These are phyloP conservation scores for Goniozus legneri DNA, from an alignment of 1,140 invertebrate genomes.

Conservation along the genomic window DNA sequence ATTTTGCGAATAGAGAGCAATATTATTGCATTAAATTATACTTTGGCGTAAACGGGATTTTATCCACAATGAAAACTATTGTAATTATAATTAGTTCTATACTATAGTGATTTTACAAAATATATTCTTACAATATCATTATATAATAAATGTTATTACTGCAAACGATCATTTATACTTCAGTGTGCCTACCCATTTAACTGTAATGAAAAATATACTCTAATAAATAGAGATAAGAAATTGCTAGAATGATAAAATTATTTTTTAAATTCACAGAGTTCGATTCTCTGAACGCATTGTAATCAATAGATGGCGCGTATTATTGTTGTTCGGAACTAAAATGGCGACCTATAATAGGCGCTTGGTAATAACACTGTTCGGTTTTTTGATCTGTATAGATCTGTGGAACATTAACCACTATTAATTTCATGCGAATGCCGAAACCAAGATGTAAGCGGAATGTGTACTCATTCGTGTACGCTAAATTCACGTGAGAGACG, in stretches of 20 bases:
- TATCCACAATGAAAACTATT: too few species aligned
- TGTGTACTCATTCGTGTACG: slow-evolving; percentile 15
- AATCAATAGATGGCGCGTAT: slow-evolving; percentile 24
- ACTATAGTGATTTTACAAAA: slow-evolving; percentile 27
- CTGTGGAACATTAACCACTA: slow-evolving; percentile 13
- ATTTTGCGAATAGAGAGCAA: too few species aligned
- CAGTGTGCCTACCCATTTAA: too few species aligned
- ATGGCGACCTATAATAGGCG: slow-evolving; percentile 42
- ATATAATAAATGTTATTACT: slow-evolving; percentile 39
- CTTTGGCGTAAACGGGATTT: too few species aligned
- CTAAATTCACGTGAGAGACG: slow-evolving; percentile 27
- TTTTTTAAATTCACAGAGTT: too few species aligned
- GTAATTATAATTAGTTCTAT: slow-evolving; percentile 21
- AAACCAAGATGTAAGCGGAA: slow-evolving; percentile 15
- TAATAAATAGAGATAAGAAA: too few species aligned
- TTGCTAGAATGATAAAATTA: too few species aligned
- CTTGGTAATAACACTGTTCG: slow-evolving; percentile 28
- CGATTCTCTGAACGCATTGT: too few species aligned
- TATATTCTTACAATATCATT: slow-evolving; percentile 44
- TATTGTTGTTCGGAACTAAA: slow-evolving; percentile 45
- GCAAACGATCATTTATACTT: too few species aligned
- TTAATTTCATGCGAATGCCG: slow-evolving; percentile 4
- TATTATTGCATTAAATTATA: too few species aligned
- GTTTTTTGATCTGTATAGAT: slow-evolving; percentile 21
- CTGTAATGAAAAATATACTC: too few species aligned